Conservation (phyloP, 2,113 vertebrate genomes). For the Micronycteris hirsuta region DNA sequence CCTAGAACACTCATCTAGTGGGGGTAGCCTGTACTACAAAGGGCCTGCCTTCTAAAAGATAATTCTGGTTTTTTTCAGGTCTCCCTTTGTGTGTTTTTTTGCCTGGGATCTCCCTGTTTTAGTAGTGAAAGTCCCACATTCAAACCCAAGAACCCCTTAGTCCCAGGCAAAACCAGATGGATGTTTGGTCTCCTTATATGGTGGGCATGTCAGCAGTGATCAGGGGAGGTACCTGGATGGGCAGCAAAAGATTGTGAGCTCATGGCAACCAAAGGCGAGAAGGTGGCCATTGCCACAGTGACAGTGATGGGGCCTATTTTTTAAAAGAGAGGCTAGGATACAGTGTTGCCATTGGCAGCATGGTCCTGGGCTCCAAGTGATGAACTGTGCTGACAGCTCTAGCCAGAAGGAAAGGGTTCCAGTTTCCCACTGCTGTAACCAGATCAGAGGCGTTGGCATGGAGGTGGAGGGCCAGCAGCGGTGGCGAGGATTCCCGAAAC, state of each 20-base stretch:
- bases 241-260: not conserved
- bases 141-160: not conserved
- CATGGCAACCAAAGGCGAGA: not conserved
- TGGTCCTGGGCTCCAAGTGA: not conserved
- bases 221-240: not conserved
- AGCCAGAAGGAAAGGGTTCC: not conserved
- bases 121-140: not conserved
- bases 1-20: too few relatives aligned
- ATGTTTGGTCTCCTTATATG: not conserved
- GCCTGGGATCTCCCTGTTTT: not conserved
- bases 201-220: not conserved
- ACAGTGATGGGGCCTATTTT: not conserved
- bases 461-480: not conserved
- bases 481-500: not conserved
- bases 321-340: not conserved
- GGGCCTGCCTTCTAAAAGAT: too few relatives aligned
- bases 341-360: not conserved
- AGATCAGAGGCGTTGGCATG: not conserved
- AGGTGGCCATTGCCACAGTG: not conserved
- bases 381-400: not conserved
- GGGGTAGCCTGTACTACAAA: too few relatives aligned
- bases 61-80: too few relatives aligned
- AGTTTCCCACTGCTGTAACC: not conserved
- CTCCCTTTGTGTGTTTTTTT: not conserved
- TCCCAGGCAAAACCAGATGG: not conserved